phyloP scores from a whole-genome alignment of 1,140 invertebrate species.

The Sitobion miscanthi region DNA sequence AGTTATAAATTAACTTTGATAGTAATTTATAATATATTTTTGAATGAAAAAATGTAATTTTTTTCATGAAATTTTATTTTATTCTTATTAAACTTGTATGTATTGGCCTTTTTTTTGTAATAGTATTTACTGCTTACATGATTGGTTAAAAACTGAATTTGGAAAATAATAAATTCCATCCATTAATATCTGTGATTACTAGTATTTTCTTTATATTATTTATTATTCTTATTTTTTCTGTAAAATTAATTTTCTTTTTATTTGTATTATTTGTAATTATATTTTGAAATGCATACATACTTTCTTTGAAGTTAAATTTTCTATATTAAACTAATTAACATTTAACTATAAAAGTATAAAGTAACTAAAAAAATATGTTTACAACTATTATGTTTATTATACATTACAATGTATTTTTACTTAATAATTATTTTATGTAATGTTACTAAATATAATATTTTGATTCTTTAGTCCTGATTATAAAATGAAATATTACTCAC shows the following conservation, averaged over 20 bases:
- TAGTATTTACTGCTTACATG: slow-evolving; percentile 5
- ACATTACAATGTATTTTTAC: background rate
- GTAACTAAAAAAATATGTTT: background rate
- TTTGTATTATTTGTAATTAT: background rate
- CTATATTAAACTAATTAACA: background rate
- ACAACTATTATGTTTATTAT: background rate
- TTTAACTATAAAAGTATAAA: background rate
- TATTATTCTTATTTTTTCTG: slow-evolving; percentile 32
- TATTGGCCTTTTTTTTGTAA: background rate
- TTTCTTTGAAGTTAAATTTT: background rate
- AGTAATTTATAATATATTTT: background rate
- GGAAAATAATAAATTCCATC: slow-evolving; percentile 49
- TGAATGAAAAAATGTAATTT: background rate
- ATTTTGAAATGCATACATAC: slow-evolving; percentile 10
- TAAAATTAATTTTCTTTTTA: slow-evolving; percentile 19
- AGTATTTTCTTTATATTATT: slow-evolving; percentile 38
- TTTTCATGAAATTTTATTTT: background rate
- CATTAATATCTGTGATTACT: slow-evolving; percentile 50
- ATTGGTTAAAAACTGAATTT: slow-evolving; percentile 9
- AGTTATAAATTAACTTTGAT: background rate
- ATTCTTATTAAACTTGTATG: background rate
- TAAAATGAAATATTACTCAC: no score
- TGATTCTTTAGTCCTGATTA: background rate
- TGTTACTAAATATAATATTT: background rate
- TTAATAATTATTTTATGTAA: background rate